Base-by-base conservation (phyloP, 2,113 vertebrate species). In the Notiomystis cincta region DNA sequence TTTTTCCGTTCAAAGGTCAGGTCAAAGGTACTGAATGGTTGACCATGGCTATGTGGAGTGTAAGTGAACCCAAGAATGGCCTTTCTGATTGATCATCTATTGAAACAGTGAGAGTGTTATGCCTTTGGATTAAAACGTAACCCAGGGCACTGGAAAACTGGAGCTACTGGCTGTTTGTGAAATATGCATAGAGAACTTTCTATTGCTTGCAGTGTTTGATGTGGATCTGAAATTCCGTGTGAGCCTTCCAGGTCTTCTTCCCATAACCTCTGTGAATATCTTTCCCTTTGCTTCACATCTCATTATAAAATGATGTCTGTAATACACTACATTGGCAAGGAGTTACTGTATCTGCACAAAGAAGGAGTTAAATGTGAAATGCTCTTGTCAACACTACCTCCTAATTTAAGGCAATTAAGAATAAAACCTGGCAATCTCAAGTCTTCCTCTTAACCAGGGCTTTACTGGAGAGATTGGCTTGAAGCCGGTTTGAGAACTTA, bases 1-100 rank as follows among this genome's bases (percentile, higher is more conserved):
- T 95, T 97, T 95, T 94, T 89, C 83, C 4, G 6, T 97, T 96
- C 95, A 97, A 93, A 98, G 88, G 92, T 97, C 97, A 67, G 93
- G 97, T 96, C 97, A 97, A 94, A 97, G 95, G 90, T 93, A 94
- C 87, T 96, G 90, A 95, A 93, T 94, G 96, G 89, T 50, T 90
- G 93, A 91, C 91, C 76, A 92, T 86, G 93, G 95, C 89, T 90
- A 90, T 92, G 86, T 79, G 47, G 78, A 96, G 75, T 97, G 92
- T 89, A 96, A 96, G 67, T 95, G 97, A 97, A 97, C 97, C 96
- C 54, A 94, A 97, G 65, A 97, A 95, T 91, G 90, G 81, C 94
- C 97, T 96, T 95, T 84, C 72, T 95, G 81, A 97, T 87, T 95
- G 94, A 96, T 96, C 83, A 88, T 96, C 96, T 96, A 90, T 96